Conservation (phyloP, 2,888 invertebrate species). For the Coleophora deauratella region DNA sequence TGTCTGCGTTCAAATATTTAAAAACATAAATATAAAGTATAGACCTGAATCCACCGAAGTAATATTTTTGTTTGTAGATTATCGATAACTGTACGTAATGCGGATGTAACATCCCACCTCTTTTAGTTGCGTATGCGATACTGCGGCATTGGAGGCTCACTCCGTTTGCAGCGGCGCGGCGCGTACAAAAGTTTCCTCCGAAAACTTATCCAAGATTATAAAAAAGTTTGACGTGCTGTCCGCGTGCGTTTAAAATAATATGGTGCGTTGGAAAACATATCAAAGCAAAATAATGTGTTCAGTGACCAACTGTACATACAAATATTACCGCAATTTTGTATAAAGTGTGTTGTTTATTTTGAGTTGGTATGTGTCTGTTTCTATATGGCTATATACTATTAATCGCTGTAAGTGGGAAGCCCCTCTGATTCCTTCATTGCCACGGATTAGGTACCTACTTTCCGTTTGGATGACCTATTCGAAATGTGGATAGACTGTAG, state of each 20-base stretch:
- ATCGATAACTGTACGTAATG: conserved; percentile 10
- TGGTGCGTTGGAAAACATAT: conserved; percentile 7
- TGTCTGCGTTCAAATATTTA: too few species aligned
- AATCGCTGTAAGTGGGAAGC: conserved; percentile 8
- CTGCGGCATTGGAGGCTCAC: conserved; percentile 15
- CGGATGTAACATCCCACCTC: conserved; percentile 7
- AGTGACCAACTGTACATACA: conserved; percentile 4
- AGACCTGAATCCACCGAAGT: too few species aligned
- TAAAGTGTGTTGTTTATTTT: conserved; percentile 11
- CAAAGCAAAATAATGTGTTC: conserved; percentile 6
- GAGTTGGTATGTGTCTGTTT: conserved; percentile 9
- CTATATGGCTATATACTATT: neutral
- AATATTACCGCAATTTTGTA: conserved; percentile 7
- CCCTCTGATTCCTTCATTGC: neutral
- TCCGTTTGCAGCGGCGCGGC: conserved; percentile 7
- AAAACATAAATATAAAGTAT: too few species aligned
- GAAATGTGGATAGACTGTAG: too few species aligned
- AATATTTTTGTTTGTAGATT: neutral
- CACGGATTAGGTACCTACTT: too few species aligned
- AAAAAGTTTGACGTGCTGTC: conserved; percentile 13
- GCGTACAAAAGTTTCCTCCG: conserved; percentile 4
- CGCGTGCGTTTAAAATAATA: conserved; percentile 6
- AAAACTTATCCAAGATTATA: conserved; percentile 3
- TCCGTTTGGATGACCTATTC: too few species aligned
- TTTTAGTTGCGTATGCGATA: conserved; percentile 14